Evolutionary conservation across 2,888 invertebrate species (phyloP), one percentile per base, ranked within the genome.

Genomic region (Tipula confusa): DNA sequence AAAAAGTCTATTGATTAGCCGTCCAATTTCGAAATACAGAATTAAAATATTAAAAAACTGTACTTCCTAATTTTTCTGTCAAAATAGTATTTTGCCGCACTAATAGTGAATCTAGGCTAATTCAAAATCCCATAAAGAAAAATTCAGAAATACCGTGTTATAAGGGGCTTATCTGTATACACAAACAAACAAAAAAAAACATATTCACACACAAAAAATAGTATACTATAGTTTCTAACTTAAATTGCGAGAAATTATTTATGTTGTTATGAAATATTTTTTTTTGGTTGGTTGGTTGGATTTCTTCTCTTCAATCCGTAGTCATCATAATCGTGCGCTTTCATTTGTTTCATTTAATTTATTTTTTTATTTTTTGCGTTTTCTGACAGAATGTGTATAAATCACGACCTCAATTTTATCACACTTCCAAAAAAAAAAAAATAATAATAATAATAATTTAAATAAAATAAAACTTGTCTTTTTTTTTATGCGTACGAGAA

Each of bases 341-440:
- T 64, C 64, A 64, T 64, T 64, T 64, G 64, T 24, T 24, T 43
- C n/a, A n/a, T n/a, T n/a, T n/a, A n/a, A n/a, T n/a, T n/a, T n/a
- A n/a, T n/a, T n/a, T n/a, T n/a, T n/a, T 48, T 15, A 18, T 18
- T 15, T 48, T 15, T 48, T 48, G 64, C 7, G 33, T 9, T 64
- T 64, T 24, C 9, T 64, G 24, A 11, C 64, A 64, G 18, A 64
- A 64, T 64, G 24, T 64, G 64, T 64, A 64, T 64, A 64, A 64
- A 64, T 64, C 64, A 64, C 64, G 64, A 64, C 64, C 64, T 64
- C 64, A 64, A 64, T 64, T 64, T 64, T 64, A 64, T 64, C 64
- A 64, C 64, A 24, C 64, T 64, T 64, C 64, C 64, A 64, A 64
- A 64, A 64, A 64, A 13, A 43, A 43, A 43, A 43, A 43, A n/a